A percentile compares a stretch with the other conserved stretches of the same genome.
These are phyloP conservation scores for Sula dactylatra DNA, from an alignment of 2,113 vertebrate species.

Conservation along the genomic window DNA sequence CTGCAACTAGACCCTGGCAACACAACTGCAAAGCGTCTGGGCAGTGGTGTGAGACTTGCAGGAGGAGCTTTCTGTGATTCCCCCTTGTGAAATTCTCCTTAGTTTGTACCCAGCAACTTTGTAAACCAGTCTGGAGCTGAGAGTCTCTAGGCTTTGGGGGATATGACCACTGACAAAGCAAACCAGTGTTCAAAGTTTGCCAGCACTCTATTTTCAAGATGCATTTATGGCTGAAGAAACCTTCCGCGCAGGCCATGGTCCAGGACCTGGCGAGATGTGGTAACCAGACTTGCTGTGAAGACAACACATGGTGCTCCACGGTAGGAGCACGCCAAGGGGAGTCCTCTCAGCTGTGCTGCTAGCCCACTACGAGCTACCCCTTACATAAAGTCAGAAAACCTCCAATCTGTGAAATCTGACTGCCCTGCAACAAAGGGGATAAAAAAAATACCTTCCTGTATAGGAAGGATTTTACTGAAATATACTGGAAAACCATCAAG, in stretches of 20 bases:
- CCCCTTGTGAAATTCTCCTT: neutral
- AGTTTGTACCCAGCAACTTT: neutral
- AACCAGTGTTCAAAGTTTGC: neutral
- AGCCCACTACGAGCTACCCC: neutral
- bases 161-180: neutral
- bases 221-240: neutral
- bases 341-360: neutral
- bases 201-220: neutral
- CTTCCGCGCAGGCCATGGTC: neutral
- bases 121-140: neutral
- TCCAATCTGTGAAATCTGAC: neutral
- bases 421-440: neutral
- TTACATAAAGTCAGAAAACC: neutral
- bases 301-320: neutral
- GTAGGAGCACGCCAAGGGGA: neutral
- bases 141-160: neutral
- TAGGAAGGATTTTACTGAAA: neutral
- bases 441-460: neutral
- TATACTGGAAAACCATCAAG: neutral
- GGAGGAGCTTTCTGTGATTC: neutral
- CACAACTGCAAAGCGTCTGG: fast-evolving
- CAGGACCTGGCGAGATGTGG: neutral
- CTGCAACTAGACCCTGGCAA: neutral
- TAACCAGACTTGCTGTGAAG: neutral
- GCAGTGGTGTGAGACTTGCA: neutral